Base-by-base conservation (phyloP, 2,797 vertebrate species). In the Onychomys arenicola region DNA sequence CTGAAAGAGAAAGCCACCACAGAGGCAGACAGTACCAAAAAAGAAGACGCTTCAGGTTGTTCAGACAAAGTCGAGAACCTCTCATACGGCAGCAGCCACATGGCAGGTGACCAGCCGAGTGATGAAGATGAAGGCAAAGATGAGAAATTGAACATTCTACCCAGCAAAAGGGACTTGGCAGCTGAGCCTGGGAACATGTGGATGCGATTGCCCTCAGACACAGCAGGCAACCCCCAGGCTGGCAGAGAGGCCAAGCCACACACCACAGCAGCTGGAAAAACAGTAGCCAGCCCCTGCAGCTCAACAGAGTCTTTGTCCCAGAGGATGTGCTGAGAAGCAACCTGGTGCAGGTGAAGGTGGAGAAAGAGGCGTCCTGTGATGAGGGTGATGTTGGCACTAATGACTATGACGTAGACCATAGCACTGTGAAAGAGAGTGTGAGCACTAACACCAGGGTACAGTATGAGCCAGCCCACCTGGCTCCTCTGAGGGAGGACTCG, bases 1-100 rank as follows among this genome's bases (percentile, higher is more conserved):
- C 99, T 99, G 98, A 99, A 99, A 99, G 99, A 99, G 98, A 99
- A 99, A 99, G 99, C 99, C 97, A 99, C 99, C 71, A 98, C 99
- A 0, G 99, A 99, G 98, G 99, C 99, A 17, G 99, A 99, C 99
- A 99, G 99, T 98, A 99, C 99, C 97, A 99, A 99, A 98, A 99
- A 99, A 75, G 99, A 99, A 95, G 99, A 99, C 0, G 99, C 99
- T 77, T 99, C 99, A 95, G 99, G 99, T 99, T 99, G 99, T 98
- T 99, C 99, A 0, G 99, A 99, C 98, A 99, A 99, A 99, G 99
- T 99, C 43, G 99, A 99, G 98, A 99, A 99, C 96, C 99, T 99
- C 81, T 99, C 99, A 5, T 99, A 99, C 14, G 99, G 99, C 96
- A 99, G 99, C 89, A 99, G 99, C 61, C 99, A 99, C 67, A 99